Base-by-base conservation (phyloP, 2,113 vertebrate genomes). In the Esox niger region DNA sequence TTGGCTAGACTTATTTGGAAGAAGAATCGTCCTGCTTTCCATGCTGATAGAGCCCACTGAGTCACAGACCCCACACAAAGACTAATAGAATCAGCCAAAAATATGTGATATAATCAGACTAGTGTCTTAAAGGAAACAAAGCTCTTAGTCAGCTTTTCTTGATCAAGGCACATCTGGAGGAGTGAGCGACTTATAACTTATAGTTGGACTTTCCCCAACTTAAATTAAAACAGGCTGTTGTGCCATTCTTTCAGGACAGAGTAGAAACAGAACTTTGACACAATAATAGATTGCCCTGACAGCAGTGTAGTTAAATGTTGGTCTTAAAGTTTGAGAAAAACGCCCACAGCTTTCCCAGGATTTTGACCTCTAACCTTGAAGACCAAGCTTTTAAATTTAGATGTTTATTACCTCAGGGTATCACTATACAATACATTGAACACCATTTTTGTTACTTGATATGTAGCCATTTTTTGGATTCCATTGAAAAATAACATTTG, bases 171-270 rank as follows among this genome's bases (percentile, higher is more conserved):
- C 84, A 91, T 88, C 79, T 83, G 79, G 86, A 80, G 80, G 78
- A 77, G 80, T 70, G 63, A 73, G 77, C 83, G 70, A 69, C 66
- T 84, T 77, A 68, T 84, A 89, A 87, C 81, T 64, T 80, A 67
- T 84, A 77, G 78, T 82, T 84, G 85, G 79, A n/a, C 84, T 85
- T 86, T 87, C 82, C 86, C 81, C 79, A 75, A 70, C 82, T 78
- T 71, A 88, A 91, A 92, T 89, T 79, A 88, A 91, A 89, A 89
- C 88, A 92, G 89, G 88, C 89, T 91, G 87, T 85, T 88, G 86
- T 87, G 83, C 84, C 86, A 78, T 82, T 83, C 71, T 82, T 79
- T 78, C 80, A 84, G 87, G 84, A 83, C 83, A 62, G 77, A 77
- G 70, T 69, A 78, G 86, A 89, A 82, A 81, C 86, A 88, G 83